Evolutionary conservation across 1,140 invertebrate genomes (phyloP).

Genomic region (Sitophilus oryzae): DNA sequence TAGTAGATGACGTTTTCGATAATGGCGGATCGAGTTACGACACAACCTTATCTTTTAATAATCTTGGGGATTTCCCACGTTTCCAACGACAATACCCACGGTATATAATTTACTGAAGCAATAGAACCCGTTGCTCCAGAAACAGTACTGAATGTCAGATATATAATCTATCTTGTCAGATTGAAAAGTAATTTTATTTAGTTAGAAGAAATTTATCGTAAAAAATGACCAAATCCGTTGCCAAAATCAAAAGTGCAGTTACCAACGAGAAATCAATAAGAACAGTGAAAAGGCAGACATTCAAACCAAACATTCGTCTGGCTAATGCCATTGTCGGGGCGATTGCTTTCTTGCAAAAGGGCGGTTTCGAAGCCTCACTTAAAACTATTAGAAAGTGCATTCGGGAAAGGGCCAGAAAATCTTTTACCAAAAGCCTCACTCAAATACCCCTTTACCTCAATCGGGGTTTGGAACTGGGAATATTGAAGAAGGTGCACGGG

Average conservation of each 20-base stretch:
- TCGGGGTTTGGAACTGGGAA: conserved; percentile 13
- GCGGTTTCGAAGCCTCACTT: neutral
- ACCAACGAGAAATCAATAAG: neutral
- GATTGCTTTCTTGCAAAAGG: conserved; percentile 15
- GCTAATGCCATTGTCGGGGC: conserved; percentile 11
- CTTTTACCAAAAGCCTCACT: neutral
- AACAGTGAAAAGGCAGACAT: neutral
- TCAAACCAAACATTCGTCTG: neutral
- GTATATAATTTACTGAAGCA: too few relatives aligned
- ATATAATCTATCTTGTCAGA: too few relatives aligned
- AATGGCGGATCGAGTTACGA: too few relatives aligned
- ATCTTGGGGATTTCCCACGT: too few relatives aligned
- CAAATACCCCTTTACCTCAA: conserved; percentile 10
- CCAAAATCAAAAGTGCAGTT: neutral
- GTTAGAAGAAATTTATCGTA: neutral
- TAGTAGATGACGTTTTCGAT: too few relatives aligned
- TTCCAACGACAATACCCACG: too few relatives aligned
- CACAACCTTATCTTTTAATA: too few relatives aligned
- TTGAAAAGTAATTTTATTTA: too few relatives aligned
- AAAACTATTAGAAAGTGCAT: conserved; percentile 15
- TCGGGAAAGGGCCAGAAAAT: conserved; percentile 4
- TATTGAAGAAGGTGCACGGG: conserved; percentile 10
- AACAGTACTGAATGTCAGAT: too few relatives aligned
- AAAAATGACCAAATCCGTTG: neutral
- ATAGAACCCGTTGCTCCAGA: too few relatives aligned